These are phyloP conservation scores for Chaetorhynchus papuensis DNA, from an alignment of 2,113 vertebrate genomes.

Conservation along the genomic window DNA sequence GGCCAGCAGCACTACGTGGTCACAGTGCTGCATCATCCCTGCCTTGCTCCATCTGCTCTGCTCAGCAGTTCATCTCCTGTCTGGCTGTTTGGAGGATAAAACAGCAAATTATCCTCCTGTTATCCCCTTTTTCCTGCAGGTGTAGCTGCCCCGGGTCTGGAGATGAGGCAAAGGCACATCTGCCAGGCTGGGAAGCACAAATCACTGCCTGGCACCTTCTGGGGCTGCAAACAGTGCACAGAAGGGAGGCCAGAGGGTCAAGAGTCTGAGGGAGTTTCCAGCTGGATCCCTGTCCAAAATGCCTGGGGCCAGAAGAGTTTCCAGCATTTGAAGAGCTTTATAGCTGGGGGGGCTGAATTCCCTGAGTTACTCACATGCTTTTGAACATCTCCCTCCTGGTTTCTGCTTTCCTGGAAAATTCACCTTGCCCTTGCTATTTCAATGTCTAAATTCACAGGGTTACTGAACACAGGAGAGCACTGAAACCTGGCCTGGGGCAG, in stretches of 20 bases:
- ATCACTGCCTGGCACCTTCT: background rate
- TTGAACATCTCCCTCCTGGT: background rate
- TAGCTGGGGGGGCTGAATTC: background rate
- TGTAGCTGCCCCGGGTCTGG: background rate
- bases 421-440: background rate
- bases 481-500: background rate
- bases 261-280: background rate
- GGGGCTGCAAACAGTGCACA: background rate
- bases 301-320: background rate
- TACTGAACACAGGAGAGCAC: background rate
- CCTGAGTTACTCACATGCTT: background rate
- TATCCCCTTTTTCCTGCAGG: background rate
- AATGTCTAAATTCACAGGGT: background rate
- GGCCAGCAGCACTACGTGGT: rapidly evolving
- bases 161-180: background rate
- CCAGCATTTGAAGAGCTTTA: background rate
- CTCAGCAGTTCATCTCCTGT: background rate
- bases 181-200: background rate
- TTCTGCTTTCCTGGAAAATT: background rate
- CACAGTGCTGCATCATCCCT: rapidly evolving
- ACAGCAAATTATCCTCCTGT: background rate
- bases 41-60: background rate
- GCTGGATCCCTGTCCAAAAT: background rate
- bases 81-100: background rate
- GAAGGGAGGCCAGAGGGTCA: background rate